These are phyloP conservation scores for Drosophila atroscutellata DNA, from an alignment of 2,888 invertebrate genomes.

Conservation along the genomic window DNA sequence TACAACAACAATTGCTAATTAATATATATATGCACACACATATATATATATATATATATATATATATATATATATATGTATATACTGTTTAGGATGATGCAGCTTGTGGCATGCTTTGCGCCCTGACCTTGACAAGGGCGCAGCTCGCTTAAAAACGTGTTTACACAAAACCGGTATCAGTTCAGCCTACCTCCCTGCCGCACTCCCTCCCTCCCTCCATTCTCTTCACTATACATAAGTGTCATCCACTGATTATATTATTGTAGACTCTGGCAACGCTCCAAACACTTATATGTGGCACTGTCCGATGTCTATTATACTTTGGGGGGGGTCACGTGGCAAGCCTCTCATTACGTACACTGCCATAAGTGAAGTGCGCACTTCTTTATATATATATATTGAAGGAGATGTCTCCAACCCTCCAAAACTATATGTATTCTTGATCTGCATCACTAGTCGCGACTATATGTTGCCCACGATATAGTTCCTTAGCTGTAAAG, in stretches of 20 bases:
- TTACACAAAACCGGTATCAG: conserved; percentile 63
- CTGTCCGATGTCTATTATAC: not conserved
- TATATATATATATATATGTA: not conserved
- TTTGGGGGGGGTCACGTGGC: conserved; percentile 1
- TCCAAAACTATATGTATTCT: not conserved
- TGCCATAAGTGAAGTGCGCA: not conserved
- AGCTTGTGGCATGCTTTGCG: conserved; percentile 4
- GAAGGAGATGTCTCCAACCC: no score
- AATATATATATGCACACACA: not conserved
- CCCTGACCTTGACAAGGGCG: conserved; percentile 75
- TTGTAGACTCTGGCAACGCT: conserved; percentile 61
- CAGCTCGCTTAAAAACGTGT: conserved; percentile 62
- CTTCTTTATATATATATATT: not conserved
- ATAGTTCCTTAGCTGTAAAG: not conserved
- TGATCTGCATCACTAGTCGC: not conserved
- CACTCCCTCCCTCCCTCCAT: not conserved
- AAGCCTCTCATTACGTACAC: not conserved
- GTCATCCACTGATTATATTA: conserved; percentile 34
- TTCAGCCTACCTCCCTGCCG: not conserved
- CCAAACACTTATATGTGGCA: conserved; percentile 52
- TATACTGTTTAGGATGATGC: conserved; percentile 4
- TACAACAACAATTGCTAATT: conserved; percentile 15
- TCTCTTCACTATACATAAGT: conserved; percentile 2
- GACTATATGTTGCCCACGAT: not conserved
- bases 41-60: not conserved